These are phyloP conservation scores for Panonychus citri DNA, from an alignment of 1,140 invertebrate species.

Conservation along the genomic window DNA sequence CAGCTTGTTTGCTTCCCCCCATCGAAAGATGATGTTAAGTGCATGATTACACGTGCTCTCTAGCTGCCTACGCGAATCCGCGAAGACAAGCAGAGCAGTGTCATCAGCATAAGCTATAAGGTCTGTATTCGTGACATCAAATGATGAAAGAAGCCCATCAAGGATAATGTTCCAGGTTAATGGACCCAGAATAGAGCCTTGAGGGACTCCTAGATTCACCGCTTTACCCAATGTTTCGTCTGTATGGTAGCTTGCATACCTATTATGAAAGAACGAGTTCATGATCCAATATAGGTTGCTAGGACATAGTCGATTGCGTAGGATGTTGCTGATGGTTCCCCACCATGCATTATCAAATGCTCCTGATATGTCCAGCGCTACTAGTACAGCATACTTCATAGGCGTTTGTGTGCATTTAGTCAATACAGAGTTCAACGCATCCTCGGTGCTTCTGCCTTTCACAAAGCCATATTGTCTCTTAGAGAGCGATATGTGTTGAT, in stretches of 20 bases:
- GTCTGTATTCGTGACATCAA: not conserved
- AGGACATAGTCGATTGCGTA: not conserved
- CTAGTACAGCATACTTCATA: not conserved
- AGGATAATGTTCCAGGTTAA: not conserved
- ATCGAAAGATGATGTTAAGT: not conserved
- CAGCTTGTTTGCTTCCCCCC: not conserved
- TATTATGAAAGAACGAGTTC: not conserved
- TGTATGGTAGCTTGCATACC: not conserved
- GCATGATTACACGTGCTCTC: not conserved
- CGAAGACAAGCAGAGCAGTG: not conserved
- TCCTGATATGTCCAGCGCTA: not conserved
- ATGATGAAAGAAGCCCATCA: not conserved
- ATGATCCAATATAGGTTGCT: not conserved
- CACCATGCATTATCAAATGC: conserved; percentile 2
- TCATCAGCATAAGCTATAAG: not conserved
- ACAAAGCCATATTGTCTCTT: not conserved
- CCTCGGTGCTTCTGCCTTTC: not conserved
- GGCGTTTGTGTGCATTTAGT: not conserved
- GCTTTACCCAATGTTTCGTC: not conserved
- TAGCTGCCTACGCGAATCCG: not conserved
- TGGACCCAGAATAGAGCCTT: not conserved
- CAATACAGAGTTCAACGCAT: not conserved
- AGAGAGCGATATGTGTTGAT: not conserved
- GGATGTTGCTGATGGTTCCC: not conserved
- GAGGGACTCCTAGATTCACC: not conserved